These are phyloP conservation scores for Valencia hispanica DNA, from an alignment of 2,797 vertebrate species.

Conservation along the genomic window DNA sequence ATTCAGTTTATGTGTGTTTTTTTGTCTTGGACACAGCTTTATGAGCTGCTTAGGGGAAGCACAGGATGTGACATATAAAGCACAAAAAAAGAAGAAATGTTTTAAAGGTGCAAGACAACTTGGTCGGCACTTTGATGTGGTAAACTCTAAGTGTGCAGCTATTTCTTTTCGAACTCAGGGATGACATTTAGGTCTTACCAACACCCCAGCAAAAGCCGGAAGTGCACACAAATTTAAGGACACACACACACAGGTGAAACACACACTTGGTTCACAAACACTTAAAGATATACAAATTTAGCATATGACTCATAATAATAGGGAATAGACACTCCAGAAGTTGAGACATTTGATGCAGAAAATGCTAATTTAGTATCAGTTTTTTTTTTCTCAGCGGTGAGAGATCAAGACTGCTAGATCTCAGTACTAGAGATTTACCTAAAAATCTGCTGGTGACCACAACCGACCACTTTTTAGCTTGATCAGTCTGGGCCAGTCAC, in stretches of 20 bases:
- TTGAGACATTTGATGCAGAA: neutral
- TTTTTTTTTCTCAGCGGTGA: no score
- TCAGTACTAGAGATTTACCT: neutral
- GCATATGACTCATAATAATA: constrained; percentile 7
- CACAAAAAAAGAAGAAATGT: neutral
- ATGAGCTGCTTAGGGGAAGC: neutral
- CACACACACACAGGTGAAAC: constrained; percentile 27
- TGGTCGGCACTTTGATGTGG: constrained; percentile 42
- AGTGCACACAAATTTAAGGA: constrained; percentile 9
- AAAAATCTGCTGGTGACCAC: neutral
- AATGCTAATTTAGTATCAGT: neutral
- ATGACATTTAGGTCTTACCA: constrained; percentile 64
- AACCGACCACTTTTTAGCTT: neutral
- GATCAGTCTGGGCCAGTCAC: no score
- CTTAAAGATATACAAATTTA: neutral
- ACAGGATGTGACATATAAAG: neutral
- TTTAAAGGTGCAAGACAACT: constrained; percentile 25
- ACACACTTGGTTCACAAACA: constrained; percentile 5
- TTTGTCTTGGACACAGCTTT: neutral
- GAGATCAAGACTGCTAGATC: no score
- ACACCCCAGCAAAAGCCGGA: constrained; percentile 23
- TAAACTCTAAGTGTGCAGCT: constrained; percentile 51
- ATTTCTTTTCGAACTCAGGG: constrained; percentile 69
- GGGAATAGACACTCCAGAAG: neutral
- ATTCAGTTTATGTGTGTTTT: constrained; percentile 1